These are phyloP conservation scores for Geopemphigus sp. DNA, from an alignment of 1,140 invertebrate genomes.

Conservation along the genomic window DNA sequence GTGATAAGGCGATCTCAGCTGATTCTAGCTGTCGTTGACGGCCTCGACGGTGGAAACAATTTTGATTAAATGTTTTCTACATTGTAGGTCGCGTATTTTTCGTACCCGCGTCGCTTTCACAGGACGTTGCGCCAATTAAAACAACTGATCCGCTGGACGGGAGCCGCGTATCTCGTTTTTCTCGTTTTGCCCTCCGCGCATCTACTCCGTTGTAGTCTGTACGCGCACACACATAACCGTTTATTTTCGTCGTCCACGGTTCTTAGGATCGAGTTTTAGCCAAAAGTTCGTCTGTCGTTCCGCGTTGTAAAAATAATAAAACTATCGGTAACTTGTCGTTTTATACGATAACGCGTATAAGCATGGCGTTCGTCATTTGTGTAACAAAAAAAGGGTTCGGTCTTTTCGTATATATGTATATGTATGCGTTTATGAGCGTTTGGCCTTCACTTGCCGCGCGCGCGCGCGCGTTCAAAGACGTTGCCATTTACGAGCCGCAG, in stretches of 20 bases:
- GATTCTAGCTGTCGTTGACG: neutral
- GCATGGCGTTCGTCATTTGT: neutral
- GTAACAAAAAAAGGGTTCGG: neutral
- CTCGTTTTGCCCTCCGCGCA: slow-evolving; percentile 12
- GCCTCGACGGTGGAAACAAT: neutral
- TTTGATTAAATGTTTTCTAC: neutral
- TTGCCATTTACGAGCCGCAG: slow-evolving; percentile 45
- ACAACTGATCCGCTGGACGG: neutral
- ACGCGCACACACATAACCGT: neutral
- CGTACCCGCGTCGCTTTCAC: neutral
- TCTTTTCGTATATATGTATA: neutral
- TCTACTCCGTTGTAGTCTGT: too few relatives aligned
- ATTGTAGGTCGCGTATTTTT: slow-evolving; percentile 27
- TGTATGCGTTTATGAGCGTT: slow-evolving; percentile 6
- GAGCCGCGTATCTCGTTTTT: slow-evolving; percentile 16
- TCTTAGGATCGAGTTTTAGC: neutral
- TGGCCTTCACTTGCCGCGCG: slow-evolving; percentile 10
- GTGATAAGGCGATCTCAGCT: slow-evolving; percentile 35
- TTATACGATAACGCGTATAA: neutral
- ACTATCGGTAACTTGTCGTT: neutral
- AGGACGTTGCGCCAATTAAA: neutral
- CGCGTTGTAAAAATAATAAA: too few relatives aligned
- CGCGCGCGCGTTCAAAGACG: slow-evolving; percentile 32
- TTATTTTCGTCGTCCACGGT: neutral
- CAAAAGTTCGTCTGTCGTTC: too few relatives aligned